Conservation (phyloP, 1,140 invertebrate species). For the Palaemon carinicauda region DNA sequence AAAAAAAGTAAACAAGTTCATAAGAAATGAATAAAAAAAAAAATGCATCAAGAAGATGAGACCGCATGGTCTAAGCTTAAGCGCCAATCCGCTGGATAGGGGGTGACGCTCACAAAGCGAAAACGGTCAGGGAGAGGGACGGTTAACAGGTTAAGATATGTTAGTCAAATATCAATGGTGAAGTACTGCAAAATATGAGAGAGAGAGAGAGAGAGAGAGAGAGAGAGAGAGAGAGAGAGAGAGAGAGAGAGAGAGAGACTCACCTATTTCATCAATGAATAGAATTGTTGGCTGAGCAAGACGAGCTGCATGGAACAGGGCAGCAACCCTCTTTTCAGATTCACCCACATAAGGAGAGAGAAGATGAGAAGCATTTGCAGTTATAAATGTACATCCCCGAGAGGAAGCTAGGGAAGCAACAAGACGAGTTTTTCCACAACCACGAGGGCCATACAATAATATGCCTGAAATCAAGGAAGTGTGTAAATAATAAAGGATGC, state of each 20-base stretch:
- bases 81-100: no score
- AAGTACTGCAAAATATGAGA: no score
- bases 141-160: no score
- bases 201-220: no score
- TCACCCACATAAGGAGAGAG: slow-evolving; percentile 87
- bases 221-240: no score
- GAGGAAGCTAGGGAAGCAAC: slow-evolving; percentile 94
- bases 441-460: slow-evolving; percentile 96
- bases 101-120: background rate
- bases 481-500: no score
- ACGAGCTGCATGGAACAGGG: slow-evolving; percentile 89
- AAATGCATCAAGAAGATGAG: no score
- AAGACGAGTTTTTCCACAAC: slow-evolving; percentile 96
- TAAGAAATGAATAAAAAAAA: no score
- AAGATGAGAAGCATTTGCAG: slow-evolving; percentile 74
- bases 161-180: no score
- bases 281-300: slow-evolving; percentile 92
- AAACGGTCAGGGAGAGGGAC: background rate
- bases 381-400: slow-evolving; percentile 92
- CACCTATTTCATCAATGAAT: slow-evolving; percentile 95
- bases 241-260: background rate
- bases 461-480: slow-evolving; percentile 74
- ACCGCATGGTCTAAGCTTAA: no score
- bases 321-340: slow-evolving; percentile 90
- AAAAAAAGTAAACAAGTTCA: no score